Base-by-base conservation (phyloP, 2,113 vertebrate species). In the Carollia perspicillata region DNA sequence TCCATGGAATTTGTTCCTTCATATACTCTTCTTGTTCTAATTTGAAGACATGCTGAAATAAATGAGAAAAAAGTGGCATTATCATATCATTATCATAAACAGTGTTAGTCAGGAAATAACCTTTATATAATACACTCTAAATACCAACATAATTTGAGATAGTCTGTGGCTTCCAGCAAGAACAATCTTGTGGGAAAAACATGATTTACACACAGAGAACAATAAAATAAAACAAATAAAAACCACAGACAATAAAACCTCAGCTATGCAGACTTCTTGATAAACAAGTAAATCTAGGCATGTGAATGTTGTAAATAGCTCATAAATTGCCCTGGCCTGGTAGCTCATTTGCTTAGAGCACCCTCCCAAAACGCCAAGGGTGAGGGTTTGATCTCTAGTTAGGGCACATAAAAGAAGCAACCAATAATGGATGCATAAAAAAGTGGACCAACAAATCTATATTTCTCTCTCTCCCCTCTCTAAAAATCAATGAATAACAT, bases 1-100 rank as follows among this genome's bases (percentile, higher is more conserved):
- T 99, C 99, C 99, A 99, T 1, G 99, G 99, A 96, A 99, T 99
- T 98, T 99, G 99, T 98, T 99, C 99, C 97, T 99, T 99, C 99
- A 99, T 99, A 94, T 99, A 99, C 96, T 99, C 99, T 89, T 99
- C 99, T 97, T 99, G 99, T 97, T 99, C 99, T 97, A 99, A 98
- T 97, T 99, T 99, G 98, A 99, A 99, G 89, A 99, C 99, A 74
- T 99, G 99, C 99, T 99, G 96, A 33, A 98, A 69, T 81, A 6
- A 86, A 91, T 58, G 90, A 89, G 79, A 84, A 87, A 84, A 94
- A 65, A 90, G 4, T 97, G 23, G 72, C 74, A 86, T 97, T 89
- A 83, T n/a, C 66, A n/a, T 3, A 86, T 87, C 5, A 87, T 51
- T 22, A 68, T 33, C 49, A 85, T 51, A 86, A 92, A 66, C 69